A percentile compares a stretch with the other conserved stretches of the same genome.
Conservation (phyloP, 2,888 invertebrate genomes). For the Aleiodes leptofemur region DNA sequence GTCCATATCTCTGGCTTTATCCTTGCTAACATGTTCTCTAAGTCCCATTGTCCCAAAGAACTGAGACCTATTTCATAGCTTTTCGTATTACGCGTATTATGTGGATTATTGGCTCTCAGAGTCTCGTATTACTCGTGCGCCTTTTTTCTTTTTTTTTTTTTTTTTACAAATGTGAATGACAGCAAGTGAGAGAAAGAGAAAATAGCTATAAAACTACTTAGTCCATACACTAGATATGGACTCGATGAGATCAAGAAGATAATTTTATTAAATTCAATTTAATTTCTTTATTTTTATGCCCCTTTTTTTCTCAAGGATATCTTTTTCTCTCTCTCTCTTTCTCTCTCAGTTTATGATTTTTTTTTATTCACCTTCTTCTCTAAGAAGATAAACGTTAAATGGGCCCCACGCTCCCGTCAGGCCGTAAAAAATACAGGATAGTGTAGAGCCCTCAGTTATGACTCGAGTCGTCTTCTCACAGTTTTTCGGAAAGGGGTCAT, state of each 20-base stretch:
- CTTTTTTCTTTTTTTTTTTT: no score
- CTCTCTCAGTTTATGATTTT: background rate
- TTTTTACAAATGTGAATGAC: background rate
- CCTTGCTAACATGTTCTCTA: constrained; percentile 54
- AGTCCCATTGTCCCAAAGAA: constrained; percentile 53
- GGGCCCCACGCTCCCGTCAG: constrained; percentile 59
- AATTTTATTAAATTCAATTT: background rate
- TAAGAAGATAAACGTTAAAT: constrained; percentile 33
- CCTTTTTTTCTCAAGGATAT: constrained; percentile 7
- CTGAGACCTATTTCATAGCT: constrained; percentile 39
- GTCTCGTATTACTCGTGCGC: constrained; percentile 52
- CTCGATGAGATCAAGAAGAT: constrained; percentile 16
- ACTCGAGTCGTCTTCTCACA: constrained; percentile 44
- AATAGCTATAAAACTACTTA: constrained; percentile 28
- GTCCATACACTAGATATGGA: constrained; percentile 6
- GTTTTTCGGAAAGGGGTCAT: constrained; percentile 41
- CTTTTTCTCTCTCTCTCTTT: no score
- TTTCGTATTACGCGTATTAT: constrained; percentile 57
- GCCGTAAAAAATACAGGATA: constrained; percentile 65
- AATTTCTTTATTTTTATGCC: background rate
- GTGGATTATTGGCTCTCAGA: constrained; percentile 55
- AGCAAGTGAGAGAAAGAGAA: background rate
- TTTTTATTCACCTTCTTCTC: constrained; percentile 1
- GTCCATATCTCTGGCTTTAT: constrained; percentile 29
- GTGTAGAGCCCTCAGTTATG: constrained; percentile 61